Evolutionary conservation across 2,797 vertebrate species (phyloP).

Genomic region (Microctenopoma stevenorrisi): DNA sequence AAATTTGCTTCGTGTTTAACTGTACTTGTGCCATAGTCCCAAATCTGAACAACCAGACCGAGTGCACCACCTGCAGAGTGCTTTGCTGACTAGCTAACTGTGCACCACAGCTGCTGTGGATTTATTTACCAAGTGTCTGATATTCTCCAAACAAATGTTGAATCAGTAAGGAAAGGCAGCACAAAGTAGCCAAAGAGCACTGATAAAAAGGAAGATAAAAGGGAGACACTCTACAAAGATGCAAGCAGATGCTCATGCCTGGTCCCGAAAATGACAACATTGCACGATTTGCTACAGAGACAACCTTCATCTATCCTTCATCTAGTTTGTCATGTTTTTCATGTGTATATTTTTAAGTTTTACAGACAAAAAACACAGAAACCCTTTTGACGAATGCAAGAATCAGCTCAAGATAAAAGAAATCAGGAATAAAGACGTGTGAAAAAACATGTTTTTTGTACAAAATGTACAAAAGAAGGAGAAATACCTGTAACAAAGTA

Average conservation of each 20-base stretch:
- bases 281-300: background rate
- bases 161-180: constrained; percentile 55
- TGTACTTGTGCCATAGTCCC: background rate
- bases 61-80: background rate
- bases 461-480: background rate
- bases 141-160: constrained; percentile 47
- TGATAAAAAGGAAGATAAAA: constrained; percentile 27
- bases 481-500: background rate
- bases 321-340: constrained; percentile 20
- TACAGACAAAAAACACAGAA: background rate
- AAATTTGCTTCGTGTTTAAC: background rate
- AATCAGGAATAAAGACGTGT: background rate
- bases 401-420: background rate
- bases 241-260: constrained; percentile 13
- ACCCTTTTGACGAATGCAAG: background rate
- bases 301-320: constrained; percentile 28
- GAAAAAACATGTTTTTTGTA: background rate
- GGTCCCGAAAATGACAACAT: constrained; percentile 23
- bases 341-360: constrained; percentile 15
- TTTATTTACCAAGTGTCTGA: constrained; percentile 43
- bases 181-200: constrained; percentile 18
- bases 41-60: constrained; percentile 1
- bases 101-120: constrained; percentile 46
- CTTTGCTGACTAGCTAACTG: constrained; percentile 19
- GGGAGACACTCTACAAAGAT: constrained; percentile 24